A percentile compares a stretch with the other conserved stretches of the same genome.
These are phyloP conservation scores for Oreortyx pictus DNA, from an alignment of 2,797 vertebrate species.

Conservation along the genomic window DNA sequence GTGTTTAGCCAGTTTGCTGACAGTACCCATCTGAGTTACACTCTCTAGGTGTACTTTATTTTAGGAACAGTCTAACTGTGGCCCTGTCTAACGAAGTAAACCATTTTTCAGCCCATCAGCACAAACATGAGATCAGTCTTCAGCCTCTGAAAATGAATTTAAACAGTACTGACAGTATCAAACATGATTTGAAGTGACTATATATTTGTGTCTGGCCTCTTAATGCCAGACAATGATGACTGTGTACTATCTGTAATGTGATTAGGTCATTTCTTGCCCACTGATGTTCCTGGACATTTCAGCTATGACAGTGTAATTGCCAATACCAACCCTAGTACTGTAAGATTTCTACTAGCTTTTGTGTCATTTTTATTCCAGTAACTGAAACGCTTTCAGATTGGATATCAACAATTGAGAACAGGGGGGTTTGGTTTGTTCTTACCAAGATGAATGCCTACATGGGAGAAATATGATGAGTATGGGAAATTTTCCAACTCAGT, in stretches of 20 bases:
- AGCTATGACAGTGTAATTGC: background rate
- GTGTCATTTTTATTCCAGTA: background rate
- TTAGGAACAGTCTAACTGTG: background rate
- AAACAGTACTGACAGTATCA: conserved; percentile 5
- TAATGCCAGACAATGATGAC: background rate
- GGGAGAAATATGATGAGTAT: background rate
- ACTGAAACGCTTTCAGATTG: background rate
- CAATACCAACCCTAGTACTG: background rate
- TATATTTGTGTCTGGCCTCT: background rate
- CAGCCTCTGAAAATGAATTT: conserved; percentile 32
- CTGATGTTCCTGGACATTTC: background rate
- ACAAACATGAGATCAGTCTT: background rate
- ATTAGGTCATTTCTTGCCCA: conserved; percentile 26
- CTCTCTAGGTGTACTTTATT: background rate
- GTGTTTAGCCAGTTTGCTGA: background rate
- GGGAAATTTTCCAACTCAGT: background rate
- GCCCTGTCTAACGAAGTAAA: background rate
- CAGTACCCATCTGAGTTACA: background rate
- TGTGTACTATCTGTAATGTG: conserved; percentile 7
- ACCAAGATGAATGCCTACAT: background rate
- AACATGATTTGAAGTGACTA: conserved; percentile 31
- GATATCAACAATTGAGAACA: background rate
- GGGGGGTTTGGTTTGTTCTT: background rate
- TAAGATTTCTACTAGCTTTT: background rate
- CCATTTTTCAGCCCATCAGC: background rate